Evolutionary conservation across 2,888 invertebrate species (phyloP).

Genomic region (Axea sp.): DNA sequence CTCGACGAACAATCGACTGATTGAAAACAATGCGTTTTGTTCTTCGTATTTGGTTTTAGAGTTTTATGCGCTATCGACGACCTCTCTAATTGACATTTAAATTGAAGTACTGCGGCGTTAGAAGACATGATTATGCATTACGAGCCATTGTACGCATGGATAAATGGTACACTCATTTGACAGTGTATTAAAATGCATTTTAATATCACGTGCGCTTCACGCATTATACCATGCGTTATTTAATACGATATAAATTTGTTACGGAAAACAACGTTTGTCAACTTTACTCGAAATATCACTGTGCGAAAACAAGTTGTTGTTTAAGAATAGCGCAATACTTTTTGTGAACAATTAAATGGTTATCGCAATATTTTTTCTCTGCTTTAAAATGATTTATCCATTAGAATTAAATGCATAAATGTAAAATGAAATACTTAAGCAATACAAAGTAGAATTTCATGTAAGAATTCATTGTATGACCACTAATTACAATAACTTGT

Average conservation of each 20-base stretch:
- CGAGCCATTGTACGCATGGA: conserved; percentile 27
- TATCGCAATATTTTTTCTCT: too few relatives aligned
- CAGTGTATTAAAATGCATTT: conserved; percentile 44
- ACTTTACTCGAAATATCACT: too few relatives aligned
- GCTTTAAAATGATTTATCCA: too few relatives aligned
- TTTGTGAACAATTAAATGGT: too few relatives aligned
- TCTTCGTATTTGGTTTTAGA: conserved; percentile 26
- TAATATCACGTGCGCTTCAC: neutral
- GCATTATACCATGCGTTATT: conserved; percentile 33
- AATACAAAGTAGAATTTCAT: too few relatives aligned
- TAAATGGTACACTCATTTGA: conserved; percentile 32
- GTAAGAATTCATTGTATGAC: too few relatives aligned
- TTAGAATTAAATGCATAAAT: too few relatives aligned
- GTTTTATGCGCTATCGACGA: conserved; percentile 23
- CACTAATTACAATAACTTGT: too few relatives aligned
- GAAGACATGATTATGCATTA: conserved; percentile 31
- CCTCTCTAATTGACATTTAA: conserved; percentile 51
- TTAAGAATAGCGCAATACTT: too few relatives aligned
- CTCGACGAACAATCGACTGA: conserved; percentile 23
- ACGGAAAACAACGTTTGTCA: too few relatives aligned
- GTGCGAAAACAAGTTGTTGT: too few relatives aligned
- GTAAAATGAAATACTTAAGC: too few relatives aligned
- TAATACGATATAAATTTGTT: conserved; percentile 36
- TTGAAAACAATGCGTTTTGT: conserved; percentile 12
- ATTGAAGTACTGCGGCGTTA: conserved; percentile 42